Evolutionary conservation across 1,140 invertebrate species (phyloP).

Genomic region (Drosophila azteca): DNA sequence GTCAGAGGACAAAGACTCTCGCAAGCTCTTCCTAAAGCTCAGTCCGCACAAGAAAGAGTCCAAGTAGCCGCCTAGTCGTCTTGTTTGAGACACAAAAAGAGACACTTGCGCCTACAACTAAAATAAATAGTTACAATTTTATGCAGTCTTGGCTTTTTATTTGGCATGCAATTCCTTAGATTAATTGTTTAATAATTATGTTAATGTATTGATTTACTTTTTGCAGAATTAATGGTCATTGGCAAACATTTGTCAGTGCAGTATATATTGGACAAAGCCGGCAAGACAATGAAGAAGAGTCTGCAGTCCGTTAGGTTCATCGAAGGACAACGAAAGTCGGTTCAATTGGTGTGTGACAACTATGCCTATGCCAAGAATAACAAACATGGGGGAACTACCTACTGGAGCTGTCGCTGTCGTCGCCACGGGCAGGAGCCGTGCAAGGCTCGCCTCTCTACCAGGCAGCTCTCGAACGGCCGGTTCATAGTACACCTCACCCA

Average conservation of each 20-base stretch:
- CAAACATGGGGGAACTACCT: conserved; percentile 53
- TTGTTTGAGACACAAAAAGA: no score
- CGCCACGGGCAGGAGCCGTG: conserved; percentile 47
- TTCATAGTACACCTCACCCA: conserved; percentile 65
- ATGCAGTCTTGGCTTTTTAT: conserved; percentile 9
- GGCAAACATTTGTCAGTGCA: conserved; percentile 18
- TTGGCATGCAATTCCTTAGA: not conserved
- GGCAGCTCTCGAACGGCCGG: conserved; percentile 49
- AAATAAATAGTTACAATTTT: no score
- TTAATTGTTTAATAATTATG: conserved; percentile 13
- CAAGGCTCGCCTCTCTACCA: conserved; percentile 70
- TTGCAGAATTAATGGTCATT: conserved; percentile 25
- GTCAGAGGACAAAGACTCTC: not conserved
- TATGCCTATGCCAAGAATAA: conserved; percentile 74
- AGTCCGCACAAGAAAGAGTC: conserved; percentile 37
- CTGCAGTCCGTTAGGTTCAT: conserved; percentile 47
- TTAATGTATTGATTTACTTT: not conserved
- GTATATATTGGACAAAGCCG: conserved; percentile 12
- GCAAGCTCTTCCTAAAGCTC: conserved; percentile 37
- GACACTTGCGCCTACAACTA: not conserved
- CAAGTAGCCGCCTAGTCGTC: not conserved
- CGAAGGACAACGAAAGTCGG: conserved; percentile 66
- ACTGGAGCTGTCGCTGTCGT: conserved; percentile 77
- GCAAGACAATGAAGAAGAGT: not conserved
- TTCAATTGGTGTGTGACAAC: conserved; percentile 52